A percentile compares a stretch with the other conserved stretches of the same genome.
Evolutionary conservation across 2,888 invertebrate genomes (phyloP).

Genomic region (Heterodera filipjevi): DNA sequence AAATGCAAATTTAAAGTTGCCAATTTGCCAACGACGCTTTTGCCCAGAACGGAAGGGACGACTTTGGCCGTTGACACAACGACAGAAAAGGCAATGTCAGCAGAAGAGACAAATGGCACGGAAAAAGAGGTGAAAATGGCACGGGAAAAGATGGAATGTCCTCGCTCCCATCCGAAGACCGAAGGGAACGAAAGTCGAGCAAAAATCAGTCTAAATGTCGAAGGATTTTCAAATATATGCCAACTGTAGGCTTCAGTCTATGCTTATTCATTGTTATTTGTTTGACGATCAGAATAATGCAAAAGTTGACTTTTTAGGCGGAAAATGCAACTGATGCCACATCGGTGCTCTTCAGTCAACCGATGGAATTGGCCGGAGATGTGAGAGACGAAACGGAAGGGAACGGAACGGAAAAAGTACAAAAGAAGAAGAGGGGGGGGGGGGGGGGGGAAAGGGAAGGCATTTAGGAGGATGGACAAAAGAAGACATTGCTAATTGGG

Average conservation of each 20-base stretch:
- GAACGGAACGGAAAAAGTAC: neutral
- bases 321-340: neutral
- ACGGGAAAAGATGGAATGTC: neutral
- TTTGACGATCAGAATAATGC: no score
- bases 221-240: no score
- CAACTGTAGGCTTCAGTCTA: no score
- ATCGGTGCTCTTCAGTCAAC: neutral
- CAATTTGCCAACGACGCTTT: constrained; percentile 40
- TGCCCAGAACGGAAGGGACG: constrained; percentile 27
- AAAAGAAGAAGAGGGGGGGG: no score
- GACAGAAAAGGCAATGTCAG: neutral
- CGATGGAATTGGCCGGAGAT: neutral
- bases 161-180: no score
- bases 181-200: no score
- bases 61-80: constrained; percentile 25
- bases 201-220: no score
- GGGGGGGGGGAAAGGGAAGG: no score
- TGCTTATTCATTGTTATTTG: no score
- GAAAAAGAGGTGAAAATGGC: neutral
- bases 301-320: neutral
- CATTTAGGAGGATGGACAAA: neutral
- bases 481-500: no score
- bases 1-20: constrained; percentile 32
- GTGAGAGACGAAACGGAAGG: constrained; percentile 7
- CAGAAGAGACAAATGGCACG: neutral